Base-by-base conservation (phyloP, 2,797 vertebrate species). In the Lacerta agilis region DNA sequence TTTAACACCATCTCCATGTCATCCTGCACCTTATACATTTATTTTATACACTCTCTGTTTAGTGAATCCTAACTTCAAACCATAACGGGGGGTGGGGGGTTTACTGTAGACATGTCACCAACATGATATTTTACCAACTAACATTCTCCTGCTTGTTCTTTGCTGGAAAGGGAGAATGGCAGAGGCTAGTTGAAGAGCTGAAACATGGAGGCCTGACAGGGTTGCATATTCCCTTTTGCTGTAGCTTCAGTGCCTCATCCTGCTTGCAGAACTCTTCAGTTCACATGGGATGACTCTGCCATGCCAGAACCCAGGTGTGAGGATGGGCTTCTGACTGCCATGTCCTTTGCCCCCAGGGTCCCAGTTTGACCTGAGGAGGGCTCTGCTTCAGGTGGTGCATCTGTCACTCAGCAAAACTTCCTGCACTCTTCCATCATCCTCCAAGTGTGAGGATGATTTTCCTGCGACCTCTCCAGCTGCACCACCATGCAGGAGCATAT, bases 101-200 rank as follows among this genome's bases (percentile, higher is more conserved):
- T 13, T 67, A 8, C 4, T 73, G 83, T 79, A 87, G 55, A 85
- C 90, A 90, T 90, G 43, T 9, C 36, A 2, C 23, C 27, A 88
- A 25, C 15, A 86, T 29, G 64, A 27, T 83, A 58, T 23, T 3
- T 36, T 73, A 17, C 11, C 25, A 38, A n/a, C 55, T 36, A 61
- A 38, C 5, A 0, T 61, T 61, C 3, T 49, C 49, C 49, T 49
- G 49, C 49, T 49, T 13, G 49, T 13, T 49, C 11, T 49, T n/a
- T 55, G 15, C 0, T n/a, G 27, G 43, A n/a, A 79, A 58, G 29
- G n/a, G 7, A 45, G 58, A 33, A 4, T 79, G n/a, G 49, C 45
- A n/a, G 77, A 79, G 15, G 15, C 25, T 49, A 23, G 41, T 76
- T 79, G 29, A 33, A 10, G 17, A n/a, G 45, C 27, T 78, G 76